Evolutionary conservation across 2,888 invertebrate genomes (phyloP), one percentile per base, ranked within the genome.

Genomic region (Eubasilissa splendida): DNA sequence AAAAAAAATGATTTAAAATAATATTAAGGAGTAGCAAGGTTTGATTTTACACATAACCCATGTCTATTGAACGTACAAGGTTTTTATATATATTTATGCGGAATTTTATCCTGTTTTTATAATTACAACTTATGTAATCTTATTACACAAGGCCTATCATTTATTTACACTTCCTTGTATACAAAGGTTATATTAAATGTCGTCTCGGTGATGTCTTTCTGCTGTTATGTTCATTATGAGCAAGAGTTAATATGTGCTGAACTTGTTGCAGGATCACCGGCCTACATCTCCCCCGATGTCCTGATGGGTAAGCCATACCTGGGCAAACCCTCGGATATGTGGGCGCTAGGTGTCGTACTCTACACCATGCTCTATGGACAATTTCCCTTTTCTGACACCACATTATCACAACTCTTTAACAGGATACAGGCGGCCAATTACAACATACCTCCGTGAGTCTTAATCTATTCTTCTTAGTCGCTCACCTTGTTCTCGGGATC

Each of bases 251-350:
- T 56, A 56, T 56, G 11, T 58, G 4, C 9, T 68, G 68, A 59
- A 59, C n/a, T 75, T 50, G 22, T 73, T 77, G 1, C 86, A 91
- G 91, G 91, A 1, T 95, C 95, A 0, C 95, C 95, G 1, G 95
- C 95, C 0, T 96, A 95, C 87, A 95, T 95, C 84, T 95, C 95
- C 1, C 95, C 96, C 0, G 96, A 95, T 87, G 95, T 95, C 7
- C 88, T 96, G 4, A 91, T 93, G 88, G 94, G 95, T 84, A 93
- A 94, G 86, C 95, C 95, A 0, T 95, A 95, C 87, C 88, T 92
- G 33, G 95, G 95, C 85, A 95, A 95, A 86, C 95, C 95, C 0
- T 94, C 95, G 0, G 96, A 95, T 86, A 95, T 95, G 94, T 96
- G 96, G 96, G 95, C 95, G 0, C 86, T 95, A 3, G 96, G 95